Base-by-base conservation (phyloP, 2,888 invertebrate species). In the Aphidoletes aphidimyza region DNA sequence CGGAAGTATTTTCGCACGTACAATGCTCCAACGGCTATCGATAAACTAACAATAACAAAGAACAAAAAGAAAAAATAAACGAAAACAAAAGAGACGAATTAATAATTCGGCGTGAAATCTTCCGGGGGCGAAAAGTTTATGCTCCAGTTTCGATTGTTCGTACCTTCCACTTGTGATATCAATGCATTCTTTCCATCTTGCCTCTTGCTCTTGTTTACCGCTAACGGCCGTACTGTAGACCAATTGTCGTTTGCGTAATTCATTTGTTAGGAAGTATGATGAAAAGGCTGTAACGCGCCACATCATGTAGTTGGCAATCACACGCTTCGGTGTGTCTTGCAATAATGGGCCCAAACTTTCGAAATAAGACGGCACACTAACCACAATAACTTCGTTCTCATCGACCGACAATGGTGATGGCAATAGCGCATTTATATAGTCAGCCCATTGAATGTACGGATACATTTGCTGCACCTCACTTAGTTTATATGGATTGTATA, bases 401-500 rank as follows among this genome's bases (percentile, higher is more conserved):
- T 89, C 91, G 0, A 96, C 91, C 84, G 89, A 87, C 1, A 94
- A 91, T 37, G 92, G 92, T 0, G 93, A 92, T 0, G 94, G 93
- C 84, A 98, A 90, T 14, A 98, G 91, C 0, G 92, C 94, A 89
- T 96, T 96, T 88, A 98, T 94, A 89, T 97, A 97, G 85, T 94
- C 93, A 86, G 93, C 89, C 90, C 90, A 90, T 34, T 88, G 86
- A 0, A 90, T 88, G 85, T 89, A 93, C 0, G 94, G 93, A 91
- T 94, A 97, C 87, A 93, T 93, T 78, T 91, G 88, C 88, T 95
- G 93, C 59, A 98, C 89, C 87, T 97, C 93, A 0, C 90, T 89
- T n/a, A 98, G 91, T 0, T 95, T 95, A 93, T 96, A 96, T 9
- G 97, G 95, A 88, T 98, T 97, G 91, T 98, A 98, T n/a, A 98